Conservation (phyloP, 2,797 vertebrate genomes). For the Sylvia borin region DNA sequence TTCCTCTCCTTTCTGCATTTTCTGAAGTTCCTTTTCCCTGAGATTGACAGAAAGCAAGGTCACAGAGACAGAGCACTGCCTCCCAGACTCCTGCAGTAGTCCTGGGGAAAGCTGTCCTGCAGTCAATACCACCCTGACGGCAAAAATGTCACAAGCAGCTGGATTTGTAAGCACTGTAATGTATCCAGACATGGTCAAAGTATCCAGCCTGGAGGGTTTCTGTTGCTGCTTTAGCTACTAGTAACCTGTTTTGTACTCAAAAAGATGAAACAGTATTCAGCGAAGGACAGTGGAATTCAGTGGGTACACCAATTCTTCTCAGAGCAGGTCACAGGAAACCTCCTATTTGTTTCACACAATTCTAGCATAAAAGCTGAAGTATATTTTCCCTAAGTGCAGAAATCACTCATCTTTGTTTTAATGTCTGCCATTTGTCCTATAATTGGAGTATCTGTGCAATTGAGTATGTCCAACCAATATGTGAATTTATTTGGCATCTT, state of each 20-base stretch:
- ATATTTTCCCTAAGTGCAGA: not conserved
- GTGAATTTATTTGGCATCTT: not conserved
- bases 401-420: not conserved
- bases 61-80: not conserved
- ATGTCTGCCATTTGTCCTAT: not conserved
- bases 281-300: not conserved
- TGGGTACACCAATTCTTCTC: not conserved
- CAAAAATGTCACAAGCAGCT: not conserved
- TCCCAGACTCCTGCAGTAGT: not conserved
- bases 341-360: not conserved
- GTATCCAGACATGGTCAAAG: rapidly evolving
- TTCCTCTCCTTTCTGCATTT: not conserved
- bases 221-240: not conserved
- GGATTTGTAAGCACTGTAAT: not conserved
- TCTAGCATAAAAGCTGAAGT: not conserved
- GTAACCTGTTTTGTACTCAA: not conserved
- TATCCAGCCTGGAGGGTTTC: not conserved
- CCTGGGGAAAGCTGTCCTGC: not conserved
- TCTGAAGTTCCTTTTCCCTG: not conserved
- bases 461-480: not conserved
- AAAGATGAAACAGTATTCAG: not conserved
- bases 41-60: not conserved
- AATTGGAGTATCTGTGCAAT: not conserved
- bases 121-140: not conserved
- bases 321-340: not conserved